phyloP scores from a whole-genome alignment of 2,113 vertebrate genomes.

The Rana temporaria region DNA sequence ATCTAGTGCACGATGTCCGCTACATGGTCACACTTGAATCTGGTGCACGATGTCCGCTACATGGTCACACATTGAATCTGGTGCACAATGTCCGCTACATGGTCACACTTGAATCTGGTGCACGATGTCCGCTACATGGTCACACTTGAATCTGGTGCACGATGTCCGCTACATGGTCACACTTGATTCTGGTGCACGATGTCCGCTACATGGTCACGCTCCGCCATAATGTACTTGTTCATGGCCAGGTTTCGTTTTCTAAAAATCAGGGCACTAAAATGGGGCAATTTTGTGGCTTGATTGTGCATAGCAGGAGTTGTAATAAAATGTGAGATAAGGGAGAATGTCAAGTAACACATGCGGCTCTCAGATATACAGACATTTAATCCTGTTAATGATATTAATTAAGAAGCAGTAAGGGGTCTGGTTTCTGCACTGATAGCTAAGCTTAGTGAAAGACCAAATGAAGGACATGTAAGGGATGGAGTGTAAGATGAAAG shows the following conservation, averaged over 20 bases:
- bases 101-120: too few species aligned
- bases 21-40: too few species aligned
- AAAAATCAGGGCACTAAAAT: not conserved
- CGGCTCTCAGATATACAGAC: constrained; percentile 22
- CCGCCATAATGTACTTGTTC: too few species aligned
- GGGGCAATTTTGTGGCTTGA: not conserved
- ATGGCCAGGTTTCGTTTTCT: not conserved
- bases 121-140: too few species aligned
- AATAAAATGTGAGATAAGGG: constrained; percentile 29
- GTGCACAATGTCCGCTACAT: too few species aligned
- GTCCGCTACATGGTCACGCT: too few species aligned
- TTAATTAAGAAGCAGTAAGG: constrained; percentile 52
- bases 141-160: too few species aligned
- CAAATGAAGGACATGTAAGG: constrained; percentile 33
- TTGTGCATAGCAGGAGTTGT: constrained; percentile 19
- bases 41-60: too few species aligned
- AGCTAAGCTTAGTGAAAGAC: constrained; percentile 37
- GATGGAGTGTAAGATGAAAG: constrained; percentile 38
- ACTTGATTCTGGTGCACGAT: too few species aligned
- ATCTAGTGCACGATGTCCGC: too few species aligned
- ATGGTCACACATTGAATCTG: too few species aligned
- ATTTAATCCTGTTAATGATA: constrained; percentile 55
- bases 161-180: too few species aligned
- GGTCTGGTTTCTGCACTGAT: constrained; percentile 33
- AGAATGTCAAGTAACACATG: constrained; percentile 12